phyloP scores from a whole-genome alignment of 1,140 invertebrate genomes.

The Paraescarpia echinospica region DNA sequence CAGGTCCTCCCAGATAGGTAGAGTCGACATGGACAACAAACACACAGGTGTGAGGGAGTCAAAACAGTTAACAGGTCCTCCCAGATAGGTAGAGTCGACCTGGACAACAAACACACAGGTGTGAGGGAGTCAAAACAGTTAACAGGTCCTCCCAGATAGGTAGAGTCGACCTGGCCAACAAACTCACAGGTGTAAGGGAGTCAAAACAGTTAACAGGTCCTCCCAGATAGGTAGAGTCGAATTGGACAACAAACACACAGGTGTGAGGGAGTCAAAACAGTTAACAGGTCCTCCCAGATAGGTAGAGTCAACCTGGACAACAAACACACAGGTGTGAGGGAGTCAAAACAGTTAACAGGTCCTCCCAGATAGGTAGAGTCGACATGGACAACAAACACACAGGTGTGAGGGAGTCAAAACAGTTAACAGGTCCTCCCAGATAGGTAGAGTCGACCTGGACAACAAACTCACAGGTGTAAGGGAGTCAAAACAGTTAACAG shows the following conservation, averaged over 20 bases:
- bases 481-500: too few relatives aligned
- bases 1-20: constrained; percentile 69
- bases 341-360: too few relatives aligned
- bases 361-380: constrained; percentile 66
- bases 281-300: constrained; percentile 69
- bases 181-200: too few relatives aligned
- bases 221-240: constrained; percentile 66
- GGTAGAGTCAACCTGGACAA: constrained; percentile 58
- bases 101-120: constrained; percentile 39
- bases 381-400: constrained; percentile 47
- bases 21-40: constrained; percentile 47
- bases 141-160: constrained; percentile 70
- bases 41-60: too few relatives aligned
- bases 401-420: too few relatives aligned
- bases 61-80: constrained; percentile 70
- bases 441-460: constrained; percentile 58
- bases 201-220: too few relatives aligned
- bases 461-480: too few relatives aligned
- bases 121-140: too few relatives aligned
- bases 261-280: too few relatives aligned
- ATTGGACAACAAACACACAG: constrained; percentile 41
- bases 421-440: constrained; percentile 71
- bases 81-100: constrained; percentile 63
- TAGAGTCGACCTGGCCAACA: constrained; percentile 50
- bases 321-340: too few relatives aligned